Evolutionary conservation across 2,113 vertebrate genomes (phyloP), one percentile per base, ranked within the genome.

Genomic region (Acanthochromis polyacanthus): DNA sequence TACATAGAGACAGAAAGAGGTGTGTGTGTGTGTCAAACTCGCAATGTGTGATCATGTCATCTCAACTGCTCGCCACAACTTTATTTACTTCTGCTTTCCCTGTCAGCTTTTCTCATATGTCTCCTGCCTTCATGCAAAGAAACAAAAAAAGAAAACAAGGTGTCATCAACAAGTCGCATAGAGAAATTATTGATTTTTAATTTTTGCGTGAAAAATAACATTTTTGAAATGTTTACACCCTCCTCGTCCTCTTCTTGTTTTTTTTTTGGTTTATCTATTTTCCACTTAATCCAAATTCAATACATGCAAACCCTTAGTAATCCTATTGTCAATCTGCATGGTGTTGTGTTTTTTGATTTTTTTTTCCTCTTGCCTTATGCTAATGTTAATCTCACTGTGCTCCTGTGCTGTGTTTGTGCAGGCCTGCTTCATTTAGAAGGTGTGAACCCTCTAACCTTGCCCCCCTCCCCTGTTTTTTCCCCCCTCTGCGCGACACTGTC

Each of bases 381-480:
- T 89, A 79, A 90, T 88, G 68, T 72, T 90, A 89, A 91, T 92
- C 84, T 91, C 60, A 71, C 69, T 78, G 71, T 71, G 79, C 74
- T 77, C 55, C 72, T 83, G 66, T 85, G 88, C 82, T 89, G 89
- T 89, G 89, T 93, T 87, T 85, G 59, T 78, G 79, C 69, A 80
- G 79, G 88, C 82, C 77, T 43, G 72, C 75, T 78, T 73, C 79
- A 69, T 80, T 86, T 65, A 69, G 73, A 89, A 36, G 92, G 90
- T 92, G 91, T 45, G 48, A 90, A 87, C 87, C 84, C 79, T 85
- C 72, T 77, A 92, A 91, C 91, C 80, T 85, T 75, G 7, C 32
- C 32, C 8, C 32, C 32, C 32, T 36, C 9, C 9, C 7, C 1
- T 6, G 4, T 32, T 32, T 32, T 32, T 32, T 32, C 7, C 4